phyloP scores from a whole-genome alignment of 2,113 vertebrate species.

The Lepus americanus region DNA sequence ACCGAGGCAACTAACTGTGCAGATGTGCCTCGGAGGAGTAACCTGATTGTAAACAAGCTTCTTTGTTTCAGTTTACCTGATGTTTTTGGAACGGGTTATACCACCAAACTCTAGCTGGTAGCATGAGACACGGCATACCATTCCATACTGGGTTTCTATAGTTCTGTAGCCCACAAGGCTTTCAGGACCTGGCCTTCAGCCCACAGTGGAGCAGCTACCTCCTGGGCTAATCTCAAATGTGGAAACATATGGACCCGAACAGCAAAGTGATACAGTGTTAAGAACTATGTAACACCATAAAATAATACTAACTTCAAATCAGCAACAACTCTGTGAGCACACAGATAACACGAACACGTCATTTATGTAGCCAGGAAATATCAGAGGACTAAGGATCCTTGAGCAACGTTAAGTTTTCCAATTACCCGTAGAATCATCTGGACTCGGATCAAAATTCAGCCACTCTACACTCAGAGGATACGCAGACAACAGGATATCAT shows the following conservation, averaged over 20 bases:
- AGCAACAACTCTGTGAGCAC: background rate
- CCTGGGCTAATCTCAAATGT: background rate
- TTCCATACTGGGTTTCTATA: background rate
- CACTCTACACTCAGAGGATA: slow-evolving; percentile 97
- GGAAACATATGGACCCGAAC: background rate
- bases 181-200: background rate
- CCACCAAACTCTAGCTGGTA: background rate
- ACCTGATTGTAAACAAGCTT: background rate
- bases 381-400: background rate
- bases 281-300: background rate
- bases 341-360: background rate
- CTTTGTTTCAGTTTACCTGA: background rate
- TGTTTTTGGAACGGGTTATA: background rate
- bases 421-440: slow-evolving; percentile 91
- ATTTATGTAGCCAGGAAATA: background rate
- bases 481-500: slow-evolving; percentile 95
- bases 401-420: slow-evolving; percentile 13
- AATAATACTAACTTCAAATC: background rate
- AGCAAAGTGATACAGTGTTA: background rate
- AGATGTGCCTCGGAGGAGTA: background rate
- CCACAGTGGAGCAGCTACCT: background rate
- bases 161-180: background rate
- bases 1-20: fast-evolving
- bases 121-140: background rate
- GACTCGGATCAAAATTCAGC: slow-evolving; percentile 97